Evolutionary conservation across 2,888 invertebrate species (phyloP).

Genomic region (Cryptus armator): DNA sequence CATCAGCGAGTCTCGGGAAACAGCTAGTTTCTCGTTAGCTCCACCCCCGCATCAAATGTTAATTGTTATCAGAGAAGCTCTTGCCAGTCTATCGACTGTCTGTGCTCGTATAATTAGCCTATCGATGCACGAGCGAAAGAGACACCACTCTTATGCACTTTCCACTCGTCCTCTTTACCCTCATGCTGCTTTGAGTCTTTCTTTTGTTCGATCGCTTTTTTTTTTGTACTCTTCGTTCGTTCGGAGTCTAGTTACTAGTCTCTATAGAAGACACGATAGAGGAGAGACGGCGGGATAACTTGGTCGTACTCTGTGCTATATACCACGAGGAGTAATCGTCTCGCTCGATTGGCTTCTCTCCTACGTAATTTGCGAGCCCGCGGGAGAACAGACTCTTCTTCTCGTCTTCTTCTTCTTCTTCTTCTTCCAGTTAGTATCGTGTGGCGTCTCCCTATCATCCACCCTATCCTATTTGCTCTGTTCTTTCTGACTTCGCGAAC

Average conservation of each 20-base stretch:
- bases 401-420: constrained; percentile 29
- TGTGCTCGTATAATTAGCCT: constrained; percentile 54
- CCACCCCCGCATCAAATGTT: constrained; percentile 59
- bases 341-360: constrained; percentile 68
- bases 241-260: constrained; percentile 13
- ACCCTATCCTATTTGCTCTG: constrained; percentile 35
- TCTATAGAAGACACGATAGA: constrained; percentile 15
- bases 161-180: constrained; percentile 1
- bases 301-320: constrained; percentile 25
- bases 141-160: constrained; percentile 9
- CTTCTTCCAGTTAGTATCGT: constrained; percentile 50
- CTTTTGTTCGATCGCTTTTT: constrained; percentile 37
- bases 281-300: constrained; percentile 31
- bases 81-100: constrained; percentile 46
- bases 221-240: background rate
- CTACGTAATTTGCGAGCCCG: constrained; percentile 65
- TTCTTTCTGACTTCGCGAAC: constrained; percentile 32
- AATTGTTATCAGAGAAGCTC: constrained; percentile 61
- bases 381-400: constrained; percentile 46
- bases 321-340: constrained; percentile 62
- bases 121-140: constrained; percentile 44
- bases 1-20: constrained; percentile 40
- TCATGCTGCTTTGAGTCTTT: background rate
- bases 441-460: constrained; percentile 43
- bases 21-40: constrained; percentile 45